Evolutionary conservation across 2,888 invertebrate species (phyloP).

Genomic region (Labia minor): DNA sequence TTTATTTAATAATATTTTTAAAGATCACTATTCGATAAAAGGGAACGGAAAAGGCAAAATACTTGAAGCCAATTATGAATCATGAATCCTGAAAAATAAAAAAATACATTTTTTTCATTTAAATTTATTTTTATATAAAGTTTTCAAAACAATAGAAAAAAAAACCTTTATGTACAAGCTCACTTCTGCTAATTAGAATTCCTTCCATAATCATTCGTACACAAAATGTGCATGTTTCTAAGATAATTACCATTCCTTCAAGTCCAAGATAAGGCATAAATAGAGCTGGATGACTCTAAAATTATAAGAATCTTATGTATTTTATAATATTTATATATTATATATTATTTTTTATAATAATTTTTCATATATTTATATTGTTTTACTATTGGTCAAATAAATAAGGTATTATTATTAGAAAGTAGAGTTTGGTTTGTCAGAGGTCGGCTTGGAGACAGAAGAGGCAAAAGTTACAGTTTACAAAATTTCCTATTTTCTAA

Average conservation of each 20-base stretch:
- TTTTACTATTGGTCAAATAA: no score
- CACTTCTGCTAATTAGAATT: neutral
- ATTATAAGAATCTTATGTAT: no score
- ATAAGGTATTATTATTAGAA: no score
- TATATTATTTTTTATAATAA: no score
- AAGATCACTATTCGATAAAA: constrained; percentile 7
- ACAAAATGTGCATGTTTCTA: neutral
- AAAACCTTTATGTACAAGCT: neutral
- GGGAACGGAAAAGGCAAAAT: constrained; percentile 26
- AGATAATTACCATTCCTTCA: neutral
- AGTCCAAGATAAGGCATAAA: neutral
- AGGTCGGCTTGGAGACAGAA: no score
- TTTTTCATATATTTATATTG: no score
- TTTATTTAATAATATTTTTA: constrained; percentile 5
- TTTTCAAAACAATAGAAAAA: neutral
- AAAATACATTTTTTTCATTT: neutral
- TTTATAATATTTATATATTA: no score
- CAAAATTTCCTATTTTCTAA: no score
- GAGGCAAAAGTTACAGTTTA: no score
- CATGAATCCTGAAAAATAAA: neutral
- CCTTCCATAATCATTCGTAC: constrained; percentile 2
- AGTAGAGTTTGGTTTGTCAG: no score
- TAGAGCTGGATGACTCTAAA: neutral
- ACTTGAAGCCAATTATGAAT: constrained; percentile 18
- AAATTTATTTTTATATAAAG: constrained; percentile 8